Evolutionary conservation across 1,140 invertebrate species (phyloP).

Genomic region (Hirudo medicinalis): DNA sequence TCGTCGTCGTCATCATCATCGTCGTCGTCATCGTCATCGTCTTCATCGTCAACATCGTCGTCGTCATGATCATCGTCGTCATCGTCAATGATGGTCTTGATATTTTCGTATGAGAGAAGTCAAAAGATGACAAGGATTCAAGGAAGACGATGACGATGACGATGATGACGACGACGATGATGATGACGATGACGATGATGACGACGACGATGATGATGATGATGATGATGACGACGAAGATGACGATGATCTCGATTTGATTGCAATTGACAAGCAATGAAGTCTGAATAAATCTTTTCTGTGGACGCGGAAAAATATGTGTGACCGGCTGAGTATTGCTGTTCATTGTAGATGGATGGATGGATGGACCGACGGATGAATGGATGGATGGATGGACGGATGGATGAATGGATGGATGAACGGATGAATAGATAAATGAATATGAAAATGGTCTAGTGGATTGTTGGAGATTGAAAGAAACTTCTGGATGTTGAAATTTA

Average conservation of each 20-base stretch:
- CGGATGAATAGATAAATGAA: background rate
- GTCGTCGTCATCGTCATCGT: too few relatives aligned
- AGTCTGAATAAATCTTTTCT: background rate
- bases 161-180: too few relatives aligned
- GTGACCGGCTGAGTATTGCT: background rate
- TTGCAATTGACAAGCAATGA: background rate
- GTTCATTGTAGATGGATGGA: background rate
- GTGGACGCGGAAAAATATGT: background rate
- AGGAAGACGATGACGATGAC: too few relatives aligned
- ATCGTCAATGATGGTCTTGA: too few relatives aligned
- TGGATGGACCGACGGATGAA: background rate
- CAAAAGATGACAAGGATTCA: too few relatives aligned
- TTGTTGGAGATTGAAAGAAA: background rate
- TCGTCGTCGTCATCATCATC: too few relatives aligned
- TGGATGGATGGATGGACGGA: background rate
- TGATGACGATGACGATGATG: background rate
- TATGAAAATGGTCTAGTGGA: background rate
- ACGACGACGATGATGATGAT: background rate
- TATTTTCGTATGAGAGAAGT: too few relatives aligned
- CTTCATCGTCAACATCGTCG: too few relatives aligned
- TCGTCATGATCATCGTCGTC: too few relatives aligned
- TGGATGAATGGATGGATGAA: background rate
- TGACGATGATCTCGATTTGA: background rate
- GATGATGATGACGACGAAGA: background rate
- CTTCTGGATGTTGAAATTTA: too few relatives aligned